Base-by-base conservation (phyloP, 2,797 vertebrate species). In the Coreius guichenoti region DNA sequence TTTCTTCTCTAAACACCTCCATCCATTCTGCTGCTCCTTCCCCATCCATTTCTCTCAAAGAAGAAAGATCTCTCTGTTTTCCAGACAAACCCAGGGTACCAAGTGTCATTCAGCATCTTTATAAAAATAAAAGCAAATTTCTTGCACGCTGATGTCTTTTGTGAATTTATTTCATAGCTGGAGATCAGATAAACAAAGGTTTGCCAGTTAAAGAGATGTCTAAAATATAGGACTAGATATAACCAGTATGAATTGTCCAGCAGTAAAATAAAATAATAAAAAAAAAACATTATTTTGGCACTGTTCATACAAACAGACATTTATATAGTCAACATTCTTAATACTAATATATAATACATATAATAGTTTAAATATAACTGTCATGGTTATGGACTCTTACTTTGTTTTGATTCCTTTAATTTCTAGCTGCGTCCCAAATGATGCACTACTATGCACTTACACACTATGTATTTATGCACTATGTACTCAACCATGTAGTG, bases 1-100 rank as follows among this genome's bases (percentile, higher is more conserved):
- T 80, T 54, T 81, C 70, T 86, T 75, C 23, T 45, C 74, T 67
- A 39, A 68, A 86, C 73, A 56, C 74, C 39, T 63, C 80, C 65
- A 81, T 81, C 78, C 61, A 26, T 75, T 81, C 33, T 63, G 8
- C 63, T 47, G 54, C 45, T 76, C 69, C 54, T 84, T 81, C 33
- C 51, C 23, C 23, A 1, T n/a, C 14, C 8, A 6, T 33, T 8
- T 61, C 21, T 63, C 56, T 67, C 17, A 19, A 7, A 13, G 14
- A 70, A 88, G 29, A 85, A 86, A 77, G 75, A 21, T 74, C 36
- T 65, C 56, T 80, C 51, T 81, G 72, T 86, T 89, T 89, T 84
- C 54, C 72, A 80, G 84, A 80, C 69, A 63, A 81, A 63, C 58
- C 36, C 74, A 0, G 39, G 29, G 29, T 76, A 36, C 23, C 21